Conservation (phyloP, 2,888 invertebrate species). For the Oxyteleia sp. region DNA sequence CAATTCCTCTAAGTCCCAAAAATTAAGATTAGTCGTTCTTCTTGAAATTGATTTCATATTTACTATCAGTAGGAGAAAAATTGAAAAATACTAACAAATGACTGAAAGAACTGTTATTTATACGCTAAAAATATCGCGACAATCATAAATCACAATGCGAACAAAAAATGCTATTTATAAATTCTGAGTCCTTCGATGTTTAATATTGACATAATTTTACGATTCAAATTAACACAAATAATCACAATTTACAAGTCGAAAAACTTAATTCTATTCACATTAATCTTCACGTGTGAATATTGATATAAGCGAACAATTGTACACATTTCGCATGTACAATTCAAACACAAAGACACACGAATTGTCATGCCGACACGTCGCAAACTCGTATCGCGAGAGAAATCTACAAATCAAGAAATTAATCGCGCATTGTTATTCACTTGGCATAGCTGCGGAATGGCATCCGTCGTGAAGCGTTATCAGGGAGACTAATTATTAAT, state of each 20-base stretch:
- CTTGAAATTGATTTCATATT: too few species aligned
- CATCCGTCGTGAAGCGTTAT: slow-evolving; percentile 33
- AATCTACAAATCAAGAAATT: slow-evolving; percentile 24
- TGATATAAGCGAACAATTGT: background rate
- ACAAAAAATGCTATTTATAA: too few species aligned
- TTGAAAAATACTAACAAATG: too few species aligned
- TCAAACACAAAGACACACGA: slow-evolving; percentile 11
- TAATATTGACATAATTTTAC: too few species aligned
- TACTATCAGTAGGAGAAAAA: too few species aligned
- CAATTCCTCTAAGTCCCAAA: too few species aligned
- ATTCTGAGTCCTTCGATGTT: background rate
- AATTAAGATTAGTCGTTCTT: too few species aligned
- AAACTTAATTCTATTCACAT: background rate
- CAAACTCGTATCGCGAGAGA: slow-evolving; percentile 27
- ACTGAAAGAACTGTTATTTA: too few species aligned
- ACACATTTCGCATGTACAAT: background rate
- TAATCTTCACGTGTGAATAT: background rate
- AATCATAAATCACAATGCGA: too few species aligned
- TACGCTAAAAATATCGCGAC: too few species aligned
- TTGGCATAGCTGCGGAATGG: background rate
- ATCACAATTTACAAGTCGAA: background rate
- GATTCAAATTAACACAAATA: background rate
- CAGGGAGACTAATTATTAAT: slow-evolving; percentile 65
- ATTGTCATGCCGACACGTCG: slow-evolving; percentile 15
- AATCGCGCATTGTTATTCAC: slow-evolving; percentile 31